A percentile compares a stretch with the other conserved stretches of the same genome.
These are phyloP conservation scores for Ostrea edulis DNA, from an alignment of 1,140 invertebrate genomes.

Conservation along the genomic window DNA sequence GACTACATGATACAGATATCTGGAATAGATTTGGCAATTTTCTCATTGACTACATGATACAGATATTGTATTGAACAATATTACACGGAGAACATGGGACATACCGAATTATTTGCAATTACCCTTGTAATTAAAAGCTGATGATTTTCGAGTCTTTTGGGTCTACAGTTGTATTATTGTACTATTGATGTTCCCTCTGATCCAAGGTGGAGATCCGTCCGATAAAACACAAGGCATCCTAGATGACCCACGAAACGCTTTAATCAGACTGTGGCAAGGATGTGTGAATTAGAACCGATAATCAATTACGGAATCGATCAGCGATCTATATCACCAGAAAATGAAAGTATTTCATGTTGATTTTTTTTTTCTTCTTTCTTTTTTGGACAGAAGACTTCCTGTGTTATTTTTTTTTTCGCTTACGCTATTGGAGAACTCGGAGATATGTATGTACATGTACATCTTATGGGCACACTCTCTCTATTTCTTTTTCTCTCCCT, in stretches of 20 bases:
- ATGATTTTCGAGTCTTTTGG: background rate
- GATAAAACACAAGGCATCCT: background rate
- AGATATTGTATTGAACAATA: background rate
- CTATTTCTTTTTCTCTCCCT: no score
- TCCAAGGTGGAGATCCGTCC: background rate
- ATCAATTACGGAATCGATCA: slow-evolving; percentile 8
- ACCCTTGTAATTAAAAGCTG: slow-evolving; percentile 3
- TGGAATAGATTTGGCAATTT: background rate
- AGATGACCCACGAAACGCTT: background rate
- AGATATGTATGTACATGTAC: no score
- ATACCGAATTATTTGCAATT: background rate
- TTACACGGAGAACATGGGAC: background rate
- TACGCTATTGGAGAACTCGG: no score
- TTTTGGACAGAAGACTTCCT: no score
- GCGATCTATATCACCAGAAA: background rate
- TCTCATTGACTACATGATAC: background rate
- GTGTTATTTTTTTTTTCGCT: no score
- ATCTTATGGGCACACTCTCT: no score
- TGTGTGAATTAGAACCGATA: background rate
- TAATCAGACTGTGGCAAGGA: background rate
- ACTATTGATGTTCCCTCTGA: background rate
- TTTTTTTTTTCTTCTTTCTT: background rate
- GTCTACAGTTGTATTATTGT: background rate
- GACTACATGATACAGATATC: background rate
- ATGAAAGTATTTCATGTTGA: background rate